A percentile compares a stretch with the other conserved stretches of the same genome.
These are phyloP conservation scores for Dinomys branickii DNA, from an alignment of 2,113 vertebrate species.

Conservation along the genomic window DNA sequence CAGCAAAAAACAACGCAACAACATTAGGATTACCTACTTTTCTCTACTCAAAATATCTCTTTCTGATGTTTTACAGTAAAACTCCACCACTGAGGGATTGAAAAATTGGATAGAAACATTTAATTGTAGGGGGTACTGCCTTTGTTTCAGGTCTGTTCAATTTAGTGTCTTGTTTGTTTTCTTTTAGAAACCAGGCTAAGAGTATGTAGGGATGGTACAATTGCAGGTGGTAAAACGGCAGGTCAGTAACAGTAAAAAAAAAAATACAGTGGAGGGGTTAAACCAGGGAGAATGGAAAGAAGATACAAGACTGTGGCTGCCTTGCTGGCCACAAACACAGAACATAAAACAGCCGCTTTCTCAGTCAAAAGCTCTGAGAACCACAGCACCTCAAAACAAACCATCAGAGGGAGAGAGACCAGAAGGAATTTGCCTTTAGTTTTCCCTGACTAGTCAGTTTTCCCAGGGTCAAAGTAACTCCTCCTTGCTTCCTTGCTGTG, in stretches of 20 bases:
- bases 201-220: neutral
- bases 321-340: neutral
- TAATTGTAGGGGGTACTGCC: neutral
- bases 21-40: slow-evolving; percentile 35
- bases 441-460: neutral
- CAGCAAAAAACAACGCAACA: slow-evolving; percentile 57
- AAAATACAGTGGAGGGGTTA: neutral
- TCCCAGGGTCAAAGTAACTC: neutral
- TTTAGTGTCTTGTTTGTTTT: neutral
- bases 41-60: slow-evolving; percentile 45
- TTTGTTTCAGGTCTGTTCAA: neutral
- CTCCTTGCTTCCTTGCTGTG: neutral
- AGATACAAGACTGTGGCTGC: neutral
- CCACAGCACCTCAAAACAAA: neutral
- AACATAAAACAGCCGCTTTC: neutral
- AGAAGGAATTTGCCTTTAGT: neutral
- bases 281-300: neutral
- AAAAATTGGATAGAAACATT: neutral
- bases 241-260: neutral
- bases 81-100: neutral
- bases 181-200: neutral
- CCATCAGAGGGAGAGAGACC: neutral
- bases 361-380: neutral
- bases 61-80: slow-evolving; percentile 55
- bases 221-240: neutral